These are phyloP conservation scores for Sebastes oblongus DNA, from an alignment of 2,797 vertebrate genomes.

Conservation along the genomic window DNA sequence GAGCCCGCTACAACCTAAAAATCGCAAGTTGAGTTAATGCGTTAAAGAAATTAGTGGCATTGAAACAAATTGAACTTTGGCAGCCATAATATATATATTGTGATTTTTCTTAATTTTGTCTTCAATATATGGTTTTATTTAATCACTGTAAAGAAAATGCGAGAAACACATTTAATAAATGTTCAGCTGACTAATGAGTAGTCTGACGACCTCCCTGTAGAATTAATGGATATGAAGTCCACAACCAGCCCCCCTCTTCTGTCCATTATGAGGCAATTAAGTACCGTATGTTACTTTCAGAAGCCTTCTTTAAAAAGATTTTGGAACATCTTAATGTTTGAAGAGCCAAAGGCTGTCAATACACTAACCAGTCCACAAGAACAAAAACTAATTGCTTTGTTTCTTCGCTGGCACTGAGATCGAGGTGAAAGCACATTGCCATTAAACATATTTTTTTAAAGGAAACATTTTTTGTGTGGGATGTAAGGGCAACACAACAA, in stretches of 20 bases:
- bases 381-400: not conserved
- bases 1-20: no score
- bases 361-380: not conserved
- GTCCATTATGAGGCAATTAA: slow-evolving; percentile 5
- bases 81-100: not conserved
- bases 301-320: not conserved
- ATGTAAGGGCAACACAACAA: not conserved
- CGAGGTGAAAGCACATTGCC: not conserved
- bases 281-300: not conserved
- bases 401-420: slow-evolving; percentile 1
- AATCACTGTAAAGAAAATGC: not conserved
- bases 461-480: not conserved
- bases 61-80: no score
- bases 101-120: not conserved
- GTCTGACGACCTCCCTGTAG: not conserved
- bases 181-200: not conserved
- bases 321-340: not conserved
- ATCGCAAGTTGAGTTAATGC: no score
- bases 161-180: not conserved
- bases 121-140: not conserved
- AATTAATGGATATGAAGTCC: not conserved
- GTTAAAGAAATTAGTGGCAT: no score
- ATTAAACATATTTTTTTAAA: not conserved
- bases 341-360: not conserved
- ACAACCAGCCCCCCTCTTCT: not conserved